Evolutionary conservation across 2,888 invertebrate species (phyloP), one percentile per base, ranked within the genome.

Genomic region (Chironomus riparius): DNA sequence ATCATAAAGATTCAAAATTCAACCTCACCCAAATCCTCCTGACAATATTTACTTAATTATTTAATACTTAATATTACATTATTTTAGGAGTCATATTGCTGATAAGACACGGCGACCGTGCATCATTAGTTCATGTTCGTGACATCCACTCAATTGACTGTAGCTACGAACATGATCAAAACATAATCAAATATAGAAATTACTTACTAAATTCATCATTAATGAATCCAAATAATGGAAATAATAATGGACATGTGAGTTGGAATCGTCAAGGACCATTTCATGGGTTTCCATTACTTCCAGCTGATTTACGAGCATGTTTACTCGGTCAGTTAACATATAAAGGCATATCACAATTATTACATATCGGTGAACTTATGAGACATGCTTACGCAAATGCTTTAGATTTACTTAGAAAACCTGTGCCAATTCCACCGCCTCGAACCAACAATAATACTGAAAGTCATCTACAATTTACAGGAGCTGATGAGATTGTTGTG

Each of bases 101-200:
- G 70, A 90, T 94, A 4, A 87, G 97, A 15, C 97, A 97, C 82
- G 97, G 97, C 0, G 96, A 96, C 82, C 86, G 97, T 70, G 94
- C 95, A 0, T 93, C 96, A 0, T 86, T 97, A 78, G 91, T 93
- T 10, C 92, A 94, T 81, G 88, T 97, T 1, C 88, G 90, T 74
- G 92, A 91, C 77, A 91, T 93, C 56, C 90, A 91, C 71, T 87
- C 87, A 74, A 87, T 96, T 18, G 91, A 93, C 78, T 97, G 96
- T 82, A 91, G 91, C 61, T 85, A 83, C 28, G 81, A 81, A 18
- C 80, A 82, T 50, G 87, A 87, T 78, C 80, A 77, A 68, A 79
- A 84, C 76, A 80, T 84, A 47, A 83, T 83, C 78, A 83, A 81
- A 83, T 84, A 79, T 48, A 75, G 50, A 56, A 70, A 70, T 69